Evolutionary conservation across 2,113 vertebrate genomes (phyloP).

Genomic region (Ondatra zibethicus): DNA sequence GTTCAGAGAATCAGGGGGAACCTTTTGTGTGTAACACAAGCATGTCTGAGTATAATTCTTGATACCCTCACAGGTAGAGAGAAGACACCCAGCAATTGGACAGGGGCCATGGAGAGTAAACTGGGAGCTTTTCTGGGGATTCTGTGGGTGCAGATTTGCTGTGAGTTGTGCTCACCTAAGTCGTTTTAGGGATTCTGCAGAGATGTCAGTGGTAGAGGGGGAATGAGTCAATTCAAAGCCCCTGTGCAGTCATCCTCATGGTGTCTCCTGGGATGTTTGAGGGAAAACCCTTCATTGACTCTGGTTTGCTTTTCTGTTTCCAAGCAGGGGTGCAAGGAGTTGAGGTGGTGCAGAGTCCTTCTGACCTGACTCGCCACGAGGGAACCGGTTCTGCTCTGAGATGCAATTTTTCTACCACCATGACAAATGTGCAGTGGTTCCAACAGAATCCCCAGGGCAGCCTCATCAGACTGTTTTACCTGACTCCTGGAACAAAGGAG

Average conservation of each 20-base stretch:
- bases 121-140: not conserved
- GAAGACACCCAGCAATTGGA: not conserved
- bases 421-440: not conserved
- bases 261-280: not conserved
- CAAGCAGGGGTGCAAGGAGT: not conserved
- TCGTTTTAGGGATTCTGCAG: not conserved
- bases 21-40: not conserved
- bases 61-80: not conserved
- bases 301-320: not conserved
- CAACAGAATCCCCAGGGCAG: not conserved
- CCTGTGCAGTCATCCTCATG: not conserved
- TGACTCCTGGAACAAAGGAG: not conserved
- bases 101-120: not conserved
- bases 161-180: conserved; percentile 37
- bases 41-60: not conserved
- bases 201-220: not conserved
- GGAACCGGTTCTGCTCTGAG: not conserved
- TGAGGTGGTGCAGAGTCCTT: conserved; percentile 43
- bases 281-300: not conserved
- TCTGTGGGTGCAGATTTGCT: conserved; percentile 49
- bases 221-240: not conserved
- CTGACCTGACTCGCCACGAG: not conserved
- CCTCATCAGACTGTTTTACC: not conserved
- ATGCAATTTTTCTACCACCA: not conserved
- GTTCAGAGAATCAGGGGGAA: not conserved